These are phyloP conservation scores for Trogon surrucura DNA, from an alignment of 2,113 vertebrate species.

Conservation along the genomic window DNA sequence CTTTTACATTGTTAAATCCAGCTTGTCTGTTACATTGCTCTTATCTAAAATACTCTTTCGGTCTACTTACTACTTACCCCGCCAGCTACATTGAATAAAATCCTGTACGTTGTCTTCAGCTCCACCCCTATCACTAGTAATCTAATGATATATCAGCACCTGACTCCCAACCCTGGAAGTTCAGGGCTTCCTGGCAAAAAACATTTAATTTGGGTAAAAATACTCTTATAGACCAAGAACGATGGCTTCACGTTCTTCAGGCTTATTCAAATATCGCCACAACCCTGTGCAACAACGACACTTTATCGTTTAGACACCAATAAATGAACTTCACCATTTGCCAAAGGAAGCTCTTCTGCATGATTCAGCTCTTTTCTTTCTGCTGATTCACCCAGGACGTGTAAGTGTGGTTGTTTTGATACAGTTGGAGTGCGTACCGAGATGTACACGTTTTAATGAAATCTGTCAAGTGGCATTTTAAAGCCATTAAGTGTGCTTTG, in stretches of 20 bases:
- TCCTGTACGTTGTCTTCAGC: not conserved
- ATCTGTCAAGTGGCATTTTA: slow-evolving; percentile 12
- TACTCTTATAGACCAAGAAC: not conserved
- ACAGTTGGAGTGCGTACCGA: not conserved
- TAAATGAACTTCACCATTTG: not conserved
- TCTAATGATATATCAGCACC: not conserved
- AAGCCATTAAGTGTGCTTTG: not conserved
- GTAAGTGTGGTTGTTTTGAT: not conserved
- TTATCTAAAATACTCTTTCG: not conserved
- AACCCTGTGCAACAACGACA: not conserved
- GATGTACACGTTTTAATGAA: not conserved
- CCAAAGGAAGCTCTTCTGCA: not conserved
- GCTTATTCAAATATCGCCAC: not conserved
- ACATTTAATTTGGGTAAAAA: not conserved
- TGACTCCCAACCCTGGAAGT: not conserved
- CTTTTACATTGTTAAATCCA: not conserved
- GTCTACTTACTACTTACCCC: not conserved
- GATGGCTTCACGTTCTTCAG: not conserved
- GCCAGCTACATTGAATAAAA: not conserved
- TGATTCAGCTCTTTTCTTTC: not conserved
- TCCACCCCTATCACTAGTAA: too few relatives aligned
- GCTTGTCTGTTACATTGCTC: not conserved
- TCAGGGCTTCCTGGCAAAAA: not conserved
- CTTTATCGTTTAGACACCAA: not conserved
- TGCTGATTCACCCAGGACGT: not conserved